Evolutionary conservation across 2,113 vertebrate genomes (phyloP).

Genomic region (Lontra canadensis): DNA sequence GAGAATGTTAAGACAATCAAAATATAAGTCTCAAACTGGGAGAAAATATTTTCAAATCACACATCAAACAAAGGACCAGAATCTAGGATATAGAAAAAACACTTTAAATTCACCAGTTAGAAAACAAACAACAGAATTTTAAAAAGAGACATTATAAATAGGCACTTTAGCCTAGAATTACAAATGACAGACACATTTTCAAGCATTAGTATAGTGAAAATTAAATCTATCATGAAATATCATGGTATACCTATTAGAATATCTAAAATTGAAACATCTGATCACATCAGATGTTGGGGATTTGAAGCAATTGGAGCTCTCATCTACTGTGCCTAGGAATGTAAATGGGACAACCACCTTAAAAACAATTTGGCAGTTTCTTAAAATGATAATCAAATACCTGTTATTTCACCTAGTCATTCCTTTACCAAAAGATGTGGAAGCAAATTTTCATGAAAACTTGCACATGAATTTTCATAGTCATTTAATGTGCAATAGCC

Average conservation of each 20-base stretch:
- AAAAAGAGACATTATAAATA: not conserved
- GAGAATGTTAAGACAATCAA: not conserved
- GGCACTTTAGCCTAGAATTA: not conserved
- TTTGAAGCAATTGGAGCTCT: not conserved
- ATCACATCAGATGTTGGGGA: not conserved
- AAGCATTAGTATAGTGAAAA: not conserved
- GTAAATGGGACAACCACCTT: not conserved
- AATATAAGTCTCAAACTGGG: not conserved
- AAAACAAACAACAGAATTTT: not conserved
- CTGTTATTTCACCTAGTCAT: not conserved
- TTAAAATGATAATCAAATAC: not conserved
- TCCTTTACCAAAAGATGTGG: not conserved
- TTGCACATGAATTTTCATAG: not conserved
- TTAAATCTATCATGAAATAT: not conserved
- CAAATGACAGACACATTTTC: not conserved
- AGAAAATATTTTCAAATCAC: not conserved
- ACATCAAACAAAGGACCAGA: not conserved
- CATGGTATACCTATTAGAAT: not conserved
- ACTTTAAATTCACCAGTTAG: not conserved
- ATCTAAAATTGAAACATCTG: not conserved
- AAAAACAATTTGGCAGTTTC: not conserved
- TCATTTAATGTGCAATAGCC: not conserved
- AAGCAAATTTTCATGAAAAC: not conserved
- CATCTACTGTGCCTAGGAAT: not conserved
- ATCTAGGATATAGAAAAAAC: not conserved